Percentiles rank a stretch among this genome's conserved stretches.
Evolutionary conservation across 2,113 vertebrate genomes (phyloP).

Genomic region (Cyanoderma ruficeps): DNA sequence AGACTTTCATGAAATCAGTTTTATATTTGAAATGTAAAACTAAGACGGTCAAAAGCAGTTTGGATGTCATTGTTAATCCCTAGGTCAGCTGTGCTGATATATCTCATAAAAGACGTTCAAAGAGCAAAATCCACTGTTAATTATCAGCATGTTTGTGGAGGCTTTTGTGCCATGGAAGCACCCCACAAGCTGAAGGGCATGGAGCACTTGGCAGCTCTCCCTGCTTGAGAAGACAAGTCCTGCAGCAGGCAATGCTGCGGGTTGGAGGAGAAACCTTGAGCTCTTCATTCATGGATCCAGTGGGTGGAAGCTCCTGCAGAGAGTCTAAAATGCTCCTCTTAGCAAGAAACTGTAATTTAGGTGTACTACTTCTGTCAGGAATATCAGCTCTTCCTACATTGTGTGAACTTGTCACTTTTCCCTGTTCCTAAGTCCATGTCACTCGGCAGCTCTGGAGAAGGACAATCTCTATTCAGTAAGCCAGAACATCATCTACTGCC

Average conservation of each 20-base stretch:
- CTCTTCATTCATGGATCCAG: neutral
- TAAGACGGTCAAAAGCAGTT: neutral
- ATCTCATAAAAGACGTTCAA: neutral
- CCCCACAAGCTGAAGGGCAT: neutral
- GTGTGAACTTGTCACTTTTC: neutral
- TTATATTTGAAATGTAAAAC: slow-evolving; percentile 15
- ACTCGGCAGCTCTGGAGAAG: neutral
- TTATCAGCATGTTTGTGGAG: neutral
- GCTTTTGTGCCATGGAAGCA: neutral
- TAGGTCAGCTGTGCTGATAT: neutral
- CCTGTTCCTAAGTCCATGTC: neutral
- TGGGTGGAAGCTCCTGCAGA: neutral
- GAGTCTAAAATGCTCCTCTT: neutral
- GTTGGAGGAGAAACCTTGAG: neutral
- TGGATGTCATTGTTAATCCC: neutral
- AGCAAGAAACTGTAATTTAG: neutral
- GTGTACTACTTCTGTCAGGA: neutral
- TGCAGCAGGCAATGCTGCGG: rapidly evolving
- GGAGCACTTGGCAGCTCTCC: neutral
- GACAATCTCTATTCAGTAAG: neutral
- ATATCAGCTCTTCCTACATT: neutral
- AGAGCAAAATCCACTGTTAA: slow-evolving; percentile 3
- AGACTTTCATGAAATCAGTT: neutral
- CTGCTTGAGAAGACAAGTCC: neutral
- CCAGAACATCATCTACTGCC: neutral